Conservation (phyloP, 2,888 invertebrate species). For the Cerastis leucographa region DNA sequence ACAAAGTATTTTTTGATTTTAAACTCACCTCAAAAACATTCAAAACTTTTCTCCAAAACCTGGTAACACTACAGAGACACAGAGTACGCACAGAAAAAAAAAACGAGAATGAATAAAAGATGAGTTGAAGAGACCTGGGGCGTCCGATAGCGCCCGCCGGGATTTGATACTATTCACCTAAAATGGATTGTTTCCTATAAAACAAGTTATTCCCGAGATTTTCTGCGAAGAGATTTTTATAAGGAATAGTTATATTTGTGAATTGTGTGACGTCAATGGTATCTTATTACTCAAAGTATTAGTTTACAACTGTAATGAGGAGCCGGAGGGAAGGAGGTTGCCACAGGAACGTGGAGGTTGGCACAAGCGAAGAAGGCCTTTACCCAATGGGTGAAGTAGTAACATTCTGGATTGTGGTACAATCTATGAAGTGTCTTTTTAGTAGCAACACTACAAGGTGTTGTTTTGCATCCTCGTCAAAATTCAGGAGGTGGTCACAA, state of each 20-base stretch:
- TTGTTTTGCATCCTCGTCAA: no score
- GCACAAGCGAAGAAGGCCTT: background rate
- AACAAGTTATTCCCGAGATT: slow-evolving; percentile 30
- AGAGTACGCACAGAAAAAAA: slow-evolving; percentile 34
- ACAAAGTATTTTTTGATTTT: fast-evolving
- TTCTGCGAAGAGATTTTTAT: slow-evolving; percentile 1
- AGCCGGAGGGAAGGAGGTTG: background rate
- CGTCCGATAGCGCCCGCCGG: slow-evolving; percentile 44
- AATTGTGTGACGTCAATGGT: background rate
- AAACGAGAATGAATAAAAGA: slow-evolving; percentile 71
- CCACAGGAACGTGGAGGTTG: background rate
- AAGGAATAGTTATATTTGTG: background rate
- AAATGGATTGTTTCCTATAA: slow-evolving; percentile 55
- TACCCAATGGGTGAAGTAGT: no score
- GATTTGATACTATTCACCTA: slow-evolving; percentile 41
- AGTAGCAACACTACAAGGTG: no score
- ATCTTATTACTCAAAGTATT: background rate
- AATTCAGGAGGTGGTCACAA: no score
- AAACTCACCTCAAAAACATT: background rate
- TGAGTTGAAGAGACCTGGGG: slow-evolving; percentile 62
- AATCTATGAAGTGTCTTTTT: no score
- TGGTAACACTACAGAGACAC: slow-evolving; percentile 44
- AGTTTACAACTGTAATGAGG: background rate
- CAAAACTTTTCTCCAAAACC: slow-evolving; percentile 4
- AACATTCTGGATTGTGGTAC: no score